Evolutionary conservation across 2,797 vertebrate genomes (phyloP).

Genomic region (Chelon labrosus): DNA sequence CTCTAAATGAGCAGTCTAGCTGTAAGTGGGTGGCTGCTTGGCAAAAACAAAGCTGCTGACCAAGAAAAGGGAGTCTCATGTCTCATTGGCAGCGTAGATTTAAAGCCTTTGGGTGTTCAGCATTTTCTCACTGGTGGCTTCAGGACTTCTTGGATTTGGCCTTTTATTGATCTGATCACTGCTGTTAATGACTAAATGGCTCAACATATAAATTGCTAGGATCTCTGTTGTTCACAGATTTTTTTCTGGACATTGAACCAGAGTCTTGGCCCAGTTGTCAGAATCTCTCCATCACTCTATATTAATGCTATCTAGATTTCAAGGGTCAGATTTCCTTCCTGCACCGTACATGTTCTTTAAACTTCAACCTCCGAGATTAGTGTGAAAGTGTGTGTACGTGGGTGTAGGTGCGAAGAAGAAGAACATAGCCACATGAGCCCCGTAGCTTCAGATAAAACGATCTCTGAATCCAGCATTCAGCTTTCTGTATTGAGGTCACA

Average conservation of each 20-base stretch:
- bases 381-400: background rate
- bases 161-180: conserved; percentile 32
- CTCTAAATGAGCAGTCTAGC: conserved; percentile 61
- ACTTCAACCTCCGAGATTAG: background rate
- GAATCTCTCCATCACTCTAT: conserved; percentile 13
- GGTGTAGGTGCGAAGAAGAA: conserved; percentile 24
- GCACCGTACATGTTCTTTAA: conserved; percentile 1
- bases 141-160: background rate
- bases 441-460: conserved; percentile 13
- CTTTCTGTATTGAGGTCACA: conserved; percentile 53
- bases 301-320: conserved; percentile 20
- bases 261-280: conserved; percentile 10
- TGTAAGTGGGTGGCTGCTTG: conserved; percentile 72
- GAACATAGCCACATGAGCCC: conserved; percentile 1
- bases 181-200: conserved; percentile 6
- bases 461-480: conserved; percentile 30
- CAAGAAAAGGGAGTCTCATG: conserved; percentile 55
- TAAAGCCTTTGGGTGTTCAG: conserved; percentile 51
- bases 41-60: conserved; percentile 75
- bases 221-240: background rate
- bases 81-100: conserved; percentile 52
- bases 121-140: conserved; percentile 37
- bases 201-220: background rate
- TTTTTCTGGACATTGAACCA: background rate
- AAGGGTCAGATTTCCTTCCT: conserved; percentile 33